A percentile compares a stretch with the other conserved stretches of the same genome.
Conservation (phyloP, 2,888 invertebrate species). For the Lithophane socia region DNA sequence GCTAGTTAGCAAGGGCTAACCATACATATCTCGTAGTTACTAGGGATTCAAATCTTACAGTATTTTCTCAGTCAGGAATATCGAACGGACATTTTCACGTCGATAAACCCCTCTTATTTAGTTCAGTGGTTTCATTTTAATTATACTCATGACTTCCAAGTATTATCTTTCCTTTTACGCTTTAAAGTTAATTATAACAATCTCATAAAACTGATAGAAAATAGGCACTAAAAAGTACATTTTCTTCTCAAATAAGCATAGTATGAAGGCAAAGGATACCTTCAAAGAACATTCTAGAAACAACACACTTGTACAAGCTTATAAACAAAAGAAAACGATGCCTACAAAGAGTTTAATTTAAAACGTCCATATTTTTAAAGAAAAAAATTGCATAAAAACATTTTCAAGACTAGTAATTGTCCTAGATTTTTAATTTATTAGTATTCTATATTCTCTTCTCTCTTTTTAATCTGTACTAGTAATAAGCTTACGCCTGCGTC, state of each 20-base stretch:
- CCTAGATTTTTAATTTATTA: neutral
- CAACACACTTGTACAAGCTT: neutral
- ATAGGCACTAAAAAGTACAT: neutral
- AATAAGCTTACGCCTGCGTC: slow-evolving; percentile 7
- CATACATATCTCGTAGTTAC: neutral
- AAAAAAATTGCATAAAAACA: neutral
- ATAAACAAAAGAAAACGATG: neutral
- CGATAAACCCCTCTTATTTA: too few relatives aligned
- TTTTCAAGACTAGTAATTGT: neutral
- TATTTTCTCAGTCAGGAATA: neutral
- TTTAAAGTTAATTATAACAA: neutral
- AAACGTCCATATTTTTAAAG: neutral
- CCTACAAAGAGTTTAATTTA: neutral
- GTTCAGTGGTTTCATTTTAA: neutral
- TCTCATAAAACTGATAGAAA: neutral
- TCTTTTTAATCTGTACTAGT: slow-evolving; percentile 10
- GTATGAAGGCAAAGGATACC: neutral
- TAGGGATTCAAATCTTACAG: neutral
- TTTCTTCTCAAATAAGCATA: neutral
- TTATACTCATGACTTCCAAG: neutral
- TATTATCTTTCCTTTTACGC: neutral
- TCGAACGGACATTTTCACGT: neutral
- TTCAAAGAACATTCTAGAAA: neutral
- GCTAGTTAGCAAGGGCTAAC: neutral
- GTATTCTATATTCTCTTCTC: neutral